Evolutionary conservation across 2,888 invertebrate genomes (phyloP).

Genomic region (Callyntrura sp.): DNA sequence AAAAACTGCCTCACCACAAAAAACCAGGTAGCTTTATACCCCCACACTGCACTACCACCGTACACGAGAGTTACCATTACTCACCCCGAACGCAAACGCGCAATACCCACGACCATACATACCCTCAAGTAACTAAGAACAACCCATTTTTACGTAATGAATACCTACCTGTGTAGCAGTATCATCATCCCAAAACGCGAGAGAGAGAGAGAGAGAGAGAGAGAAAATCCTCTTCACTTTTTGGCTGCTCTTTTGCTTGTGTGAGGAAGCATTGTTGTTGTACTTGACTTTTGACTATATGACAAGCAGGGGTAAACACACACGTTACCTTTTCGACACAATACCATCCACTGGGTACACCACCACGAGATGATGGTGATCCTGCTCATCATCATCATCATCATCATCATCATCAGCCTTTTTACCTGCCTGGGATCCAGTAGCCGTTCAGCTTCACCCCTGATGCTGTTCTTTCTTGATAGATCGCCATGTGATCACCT

Average conservation of each 20-base stretch:
- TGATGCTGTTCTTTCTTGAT: slow-evolving; percentile 70
- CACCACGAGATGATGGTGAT: neutral
- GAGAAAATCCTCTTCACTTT: too few species aligned
- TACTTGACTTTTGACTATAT: too few species aligned
- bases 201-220: too few species aligned
- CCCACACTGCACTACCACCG: too few species aligned
- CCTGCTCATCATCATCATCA: slow-evolving; percentile 74
- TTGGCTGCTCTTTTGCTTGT: neutral
- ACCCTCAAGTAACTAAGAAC: neutral
- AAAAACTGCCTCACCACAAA: too few species aligned
- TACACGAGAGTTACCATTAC: too few species aligned
- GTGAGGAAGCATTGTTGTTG: neutral
- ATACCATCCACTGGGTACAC: too few species aligned
- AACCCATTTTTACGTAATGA: slow-evolving; percentile 1
- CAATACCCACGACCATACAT: too few species aligned
- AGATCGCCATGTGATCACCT: slow-evolving; percentile 83
- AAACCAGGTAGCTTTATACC: too few species aligned
- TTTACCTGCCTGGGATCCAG: slow-evolving; percentile 81
- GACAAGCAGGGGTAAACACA: slow-evolving; percentile 64
- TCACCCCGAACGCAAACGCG: too few species aligned
- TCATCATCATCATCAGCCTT: slow-evolving; percentile 69
- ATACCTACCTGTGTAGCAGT: too few species aligned
- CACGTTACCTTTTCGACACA: slow-evolving; percentile 11
- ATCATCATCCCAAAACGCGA: neutral
- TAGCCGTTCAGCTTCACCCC: slow-evolving; percentile 71